Percentiles rank a stretch among this genome's conserved stretches.
phyloP scores from a whole-genome alignment of 2,113 vertebrate species.

The Phaetusa simplex region DNA sequence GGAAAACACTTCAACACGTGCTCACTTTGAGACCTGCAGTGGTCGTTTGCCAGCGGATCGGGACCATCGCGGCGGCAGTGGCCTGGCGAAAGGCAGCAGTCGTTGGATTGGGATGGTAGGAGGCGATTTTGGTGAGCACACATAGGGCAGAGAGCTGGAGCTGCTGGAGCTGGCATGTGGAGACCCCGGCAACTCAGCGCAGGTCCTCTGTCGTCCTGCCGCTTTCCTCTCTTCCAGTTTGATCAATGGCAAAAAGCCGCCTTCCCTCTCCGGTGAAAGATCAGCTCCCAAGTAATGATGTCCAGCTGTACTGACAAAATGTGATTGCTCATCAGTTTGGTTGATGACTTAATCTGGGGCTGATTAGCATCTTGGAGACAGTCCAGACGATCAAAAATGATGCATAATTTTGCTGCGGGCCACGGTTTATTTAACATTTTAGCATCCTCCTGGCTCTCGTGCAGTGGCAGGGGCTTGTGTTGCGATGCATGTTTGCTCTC shows the following conservation, averaged over 20 bases:
- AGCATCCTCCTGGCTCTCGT: neutral
- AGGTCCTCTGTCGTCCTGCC: neutral
- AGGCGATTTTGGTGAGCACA: neutral
- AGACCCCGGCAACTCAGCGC: fast-evolving
- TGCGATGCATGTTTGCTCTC: fast-evolving
- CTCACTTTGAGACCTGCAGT: neutral
- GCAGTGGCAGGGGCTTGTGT: fast-evolving
- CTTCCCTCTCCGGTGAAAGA: neutral
- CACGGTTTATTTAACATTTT: neutral
- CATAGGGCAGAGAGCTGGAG: neutral
- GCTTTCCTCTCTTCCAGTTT: neutral
- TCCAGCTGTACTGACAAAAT: slow-evolving; percentile 46
- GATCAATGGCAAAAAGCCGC: neutral
- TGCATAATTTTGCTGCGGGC: neutral
- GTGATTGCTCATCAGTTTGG: slow-evolving; percentile 55
- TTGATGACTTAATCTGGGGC: slow-evolving; percentile 61
- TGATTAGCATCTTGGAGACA: slow-evolving; percentile 49
- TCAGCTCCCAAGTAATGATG: slow-evolving; percentile 1
- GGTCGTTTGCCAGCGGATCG: fast-evolving
- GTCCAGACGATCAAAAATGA: slow-evolving; percentile 18
- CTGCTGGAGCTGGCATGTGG: neutral
- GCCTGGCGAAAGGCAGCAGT: fast-evolving
- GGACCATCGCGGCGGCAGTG: fast-evolving
- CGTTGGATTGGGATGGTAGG: fast-evolving
- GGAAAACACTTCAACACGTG: neutral